Base-by-base conservation (phyloP, 2,797 vertebrate species). In the Zalophus californianus region DNA sequence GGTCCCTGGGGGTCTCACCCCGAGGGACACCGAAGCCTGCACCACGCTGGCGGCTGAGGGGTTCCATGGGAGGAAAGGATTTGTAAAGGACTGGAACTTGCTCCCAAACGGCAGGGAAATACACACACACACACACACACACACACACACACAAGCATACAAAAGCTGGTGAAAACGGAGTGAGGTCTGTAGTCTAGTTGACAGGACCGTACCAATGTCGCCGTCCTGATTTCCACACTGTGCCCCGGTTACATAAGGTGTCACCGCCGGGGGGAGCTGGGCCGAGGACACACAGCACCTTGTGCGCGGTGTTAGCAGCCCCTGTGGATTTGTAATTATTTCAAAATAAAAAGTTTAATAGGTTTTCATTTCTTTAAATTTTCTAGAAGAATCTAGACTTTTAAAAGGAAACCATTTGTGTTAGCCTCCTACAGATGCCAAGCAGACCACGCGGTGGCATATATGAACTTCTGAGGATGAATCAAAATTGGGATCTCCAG, bases 151-250 rank as follows among this genome's bases (percentile, higher is more conserved):
- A 16, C 7, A 16, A 6, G 27, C 20, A n/a, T 21, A 7, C 7
- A 60, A 52, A 66, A 11, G 32, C 66, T 11, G 35, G 5, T 4
- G 3, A 15, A 58, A n/a, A 25, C 4, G 2, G 7, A 35, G 12
- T 25, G 11, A 75, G 20, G 18, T 4, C 72, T 84, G 54, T 1
- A 2, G 32, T 58, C 50, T 11, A 20, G 58, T 4, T n/a, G 27
- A n/a, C 12, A 60, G 21, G 4, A 21, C 18, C 2, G 5, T 11
- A 4, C 10, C 54, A 1, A 5, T 6, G 38, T 23, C 14, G 13
- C 1, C 4, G 15, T 21, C 44, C 50, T 1, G 50, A 27, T 68
- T 27, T 7, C 11, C 21, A 38, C 0, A 1, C 0, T 0, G 11
- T 41, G 0, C 25, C 11, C 5, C 0, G 2, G 32, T 32, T 20